Evolutionary conservation across 2,113 vertebrate genomes (phyloP), one percentile per base, ranked within the genome.

Genomic region (Sebastes schlegelii): DNA sequence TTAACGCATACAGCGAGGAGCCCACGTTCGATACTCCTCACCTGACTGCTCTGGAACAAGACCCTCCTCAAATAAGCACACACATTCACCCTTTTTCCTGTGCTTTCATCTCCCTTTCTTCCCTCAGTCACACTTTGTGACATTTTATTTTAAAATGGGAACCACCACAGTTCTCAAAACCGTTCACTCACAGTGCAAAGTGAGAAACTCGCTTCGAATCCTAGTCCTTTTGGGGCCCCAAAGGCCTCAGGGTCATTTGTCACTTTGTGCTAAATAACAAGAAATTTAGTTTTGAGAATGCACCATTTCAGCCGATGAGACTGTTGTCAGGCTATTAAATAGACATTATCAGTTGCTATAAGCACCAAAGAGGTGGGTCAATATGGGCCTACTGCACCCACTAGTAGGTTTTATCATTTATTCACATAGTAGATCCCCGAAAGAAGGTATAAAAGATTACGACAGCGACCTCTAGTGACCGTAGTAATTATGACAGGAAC

Each of bases 21-120:
- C 21, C 51, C 13, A 13, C 42, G 69, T 76, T 87, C 80, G 14
- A 91, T 80, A 87, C 78, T 86, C 34, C 82, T 80, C 79, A 85
- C 55, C 76, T 81, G 76, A 87, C 57, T 85, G 78, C 79, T 68
- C 82, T 46, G 19, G 1, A 42, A 4, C 55, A 52, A 13, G 43
- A 54, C 34, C n/a, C 42, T 19, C 19, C 61, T 4, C n/a, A n/a
- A 49, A 12, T 51, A 74, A 23, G 9, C 60, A 60, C 51, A 66
- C 74, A 77, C 40, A 42, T 6, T 11, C 21, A 7, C 5, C 2
- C 12, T 52, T 34, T 12, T 61, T 0, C 34, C 21, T 60, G 21
- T 21, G 16, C 23, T 77, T 77, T 74, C 8, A 26, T 63, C 62
- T 68, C 42, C 23, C 40, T 57, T 17, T 57, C 40, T 71, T 74